Evolutionary conservation across 2,888 invertebrate genomes (phyloP), one percentile per base, ranked within the genome.

Genomic region (Hartigia nigra): DNA sequence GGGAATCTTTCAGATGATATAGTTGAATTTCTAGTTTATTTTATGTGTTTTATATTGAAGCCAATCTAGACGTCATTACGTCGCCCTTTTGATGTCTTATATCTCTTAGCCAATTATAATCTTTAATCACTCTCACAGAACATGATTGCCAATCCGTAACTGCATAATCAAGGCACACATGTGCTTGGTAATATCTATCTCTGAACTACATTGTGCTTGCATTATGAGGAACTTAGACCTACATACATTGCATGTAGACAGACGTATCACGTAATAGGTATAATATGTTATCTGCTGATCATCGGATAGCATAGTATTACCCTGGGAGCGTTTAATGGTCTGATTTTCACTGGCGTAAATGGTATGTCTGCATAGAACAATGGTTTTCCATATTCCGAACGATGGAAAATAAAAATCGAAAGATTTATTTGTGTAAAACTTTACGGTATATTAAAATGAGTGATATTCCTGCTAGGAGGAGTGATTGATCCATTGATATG

Each of bases 231-330:
- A 9, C 23, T 23, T 55, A 55, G 55, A 55, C 39, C 14, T 39
- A 39, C 55, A 23, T 55, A 55, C 14, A 55, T 23, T 55, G 55
- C 23, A 55, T 23, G 36, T 23, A 39, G 70, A 76, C 76, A 55
- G 78, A 80, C 78, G 72, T 82, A 81, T 79, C 78, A 77, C 80
- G 81, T 81, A 83, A 83, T 81, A 79, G 78, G 79, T 80, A 80
- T 80, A 80, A 82, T 78, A 80, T 78, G 74, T 78, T 74, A 80
- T 79, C 83, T 69, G 76, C 69, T 70, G 77, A 77, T 74, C 77
- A 72, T 72, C 69, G 78, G 79, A 81, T 82, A 80, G 77, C 79
- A 75, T 80, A 81, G 76, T 75, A 75, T 76, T 78, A 82, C 72
- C 80, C 69, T 72, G 82, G 79, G 83, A 79, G 78, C 77, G 78